These are phyloP conservation scores for Spodoptera frugiperda DNA, from an alignment of 1,140 invertebrate genomes.

Conservation along the genomic window DNA sequence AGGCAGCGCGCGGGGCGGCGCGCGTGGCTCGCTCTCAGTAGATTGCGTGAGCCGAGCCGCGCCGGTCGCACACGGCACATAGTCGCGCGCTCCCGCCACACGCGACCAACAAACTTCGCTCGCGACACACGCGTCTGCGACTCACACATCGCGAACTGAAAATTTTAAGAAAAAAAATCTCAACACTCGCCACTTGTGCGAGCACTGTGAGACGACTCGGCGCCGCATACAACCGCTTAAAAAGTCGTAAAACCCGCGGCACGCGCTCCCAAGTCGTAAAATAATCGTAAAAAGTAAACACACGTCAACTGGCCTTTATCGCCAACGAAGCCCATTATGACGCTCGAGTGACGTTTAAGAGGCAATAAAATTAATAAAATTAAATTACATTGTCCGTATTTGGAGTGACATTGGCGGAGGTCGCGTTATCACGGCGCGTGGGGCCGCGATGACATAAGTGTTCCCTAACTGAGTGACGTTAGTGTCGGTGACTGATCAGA, in stretches of 20 bases:
- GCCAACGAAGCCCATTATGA: slow-evolving; percentile 82
- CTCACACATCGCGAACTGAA: slow-evolving; percentile 61
- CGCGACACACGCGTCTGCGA: slow-evolving; percentile 62
- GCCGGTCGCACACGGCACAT: slow-evolving; percentile 75
- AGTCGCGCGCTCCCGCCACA: slow-evolving; percentile 68
- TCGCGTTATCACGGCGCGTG: slow-evolving; percentile 81
- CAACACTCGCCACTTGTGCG: slow-evolving; percentile 56
- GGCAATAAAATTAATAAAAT: slow-evolving; percentile 85
- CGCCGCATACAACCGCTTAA: slow-evolving; percentile 74
- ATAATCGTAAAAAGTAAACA: slow-evolving; percentile 87
- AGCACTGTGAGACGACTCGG: slow-evolving; percentile 61
- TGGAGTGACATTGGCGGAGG: slow-evolving; percentile 77
- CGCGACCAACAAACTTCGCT: slow-evolving; percentile 78
- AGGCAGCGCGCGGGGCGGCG: slow-evolving; percentile 77
- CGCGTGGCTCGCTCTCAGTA: slow-evolving; percentile 78
- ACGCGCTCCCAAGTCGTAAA: slow-evolving; percentile 81
- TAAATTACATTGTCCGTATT: slow-evolving; percentile 73
- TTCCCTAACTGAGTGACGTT: slow-evolving; percentile 76
- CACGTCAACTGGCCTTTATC: slow-evolving; percentile 82
- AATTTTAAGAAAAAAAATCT: slow-evolving; percentile 57
- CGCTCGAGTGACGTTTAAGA: slow-evolving; percentile 84
- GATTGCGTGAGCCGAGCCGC: slow-evolving; percentile 80
- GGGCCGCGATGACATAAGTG: slow-evolving; percentile 84
- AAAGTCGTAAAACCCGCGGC: slow-evolving; percentile 82
- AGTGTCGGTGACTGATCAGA: slow-evolving; percentile 82